phyloP scores from a whole-genome alignment of 2,888 invertebrate species.

The Cancer borealis region DNA sequence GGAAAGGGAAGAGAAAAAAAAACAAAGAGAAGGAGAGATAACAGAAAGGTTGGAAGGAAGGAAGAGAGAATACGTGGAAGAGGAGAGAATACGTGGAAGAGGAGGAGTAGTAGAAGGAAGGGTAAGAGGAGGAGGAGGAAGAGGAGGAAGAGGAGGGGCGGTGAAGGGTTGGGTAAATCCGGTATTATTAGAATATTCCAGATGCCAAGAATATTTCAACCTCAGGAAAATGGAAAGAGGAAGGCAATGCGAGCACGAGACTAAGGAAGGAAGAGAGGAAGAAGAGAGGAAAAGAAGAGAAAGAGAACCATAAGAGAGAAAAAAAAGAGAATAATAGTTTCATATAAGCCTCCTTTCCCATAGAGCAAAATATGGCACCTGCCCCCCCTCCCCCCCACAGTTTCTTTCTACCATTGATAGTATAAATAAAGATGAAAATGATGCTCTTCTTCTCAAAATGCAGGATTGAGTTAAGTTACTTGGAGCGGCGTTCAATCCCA shows the following conservation, averaged over 20 bases:
- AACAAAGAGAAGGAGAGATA: background rate
- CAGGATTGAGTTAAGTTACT: slow-evolving; percentile 5
- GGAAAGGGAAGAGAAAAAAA: background rate
- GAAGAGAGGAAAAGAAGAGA: background rate
- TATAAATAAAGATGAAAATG: background rate
- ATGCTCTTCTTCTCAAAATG: background rate
- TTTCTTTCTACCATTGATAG: background rate
- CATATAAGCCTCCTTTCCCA: too few relatives aligned
- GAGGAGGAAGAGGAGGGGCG: slow-evolving; percentile 4
- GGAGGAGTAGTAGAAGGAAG: background rate
- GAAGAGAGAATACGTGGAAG: background rate
- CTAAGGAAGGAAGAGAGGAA: background rate
- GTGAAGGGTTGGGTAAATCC: slow-evolving; percentile 26
- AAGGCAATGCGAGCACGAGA: background rate
- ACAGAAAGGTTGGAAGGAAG: background rate
- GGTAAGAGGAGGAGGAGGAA: background rate
- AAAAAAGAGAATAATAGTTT: background rate
- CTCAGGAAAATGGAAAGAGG: slow-evolving; percentile 8
- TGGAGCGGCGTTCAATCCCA: background rate
- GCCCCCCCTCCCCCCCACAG: too few relatives aligned
- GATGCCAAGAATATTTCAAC: slow-evolving; percentile 34
- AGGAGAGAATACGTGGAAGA: background rate
- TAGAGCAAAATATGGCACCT: too few relatives aligned
- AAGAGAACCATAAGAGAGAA: background rate
- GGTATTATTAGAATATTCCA: slow-evolving; percentile 34